Evolutionary conservation across 2,888 invertebrate genomes (phyloP), one percentile per base, ranked within the genome.

Genomic region (Eretmocerus hayati): DNA sequence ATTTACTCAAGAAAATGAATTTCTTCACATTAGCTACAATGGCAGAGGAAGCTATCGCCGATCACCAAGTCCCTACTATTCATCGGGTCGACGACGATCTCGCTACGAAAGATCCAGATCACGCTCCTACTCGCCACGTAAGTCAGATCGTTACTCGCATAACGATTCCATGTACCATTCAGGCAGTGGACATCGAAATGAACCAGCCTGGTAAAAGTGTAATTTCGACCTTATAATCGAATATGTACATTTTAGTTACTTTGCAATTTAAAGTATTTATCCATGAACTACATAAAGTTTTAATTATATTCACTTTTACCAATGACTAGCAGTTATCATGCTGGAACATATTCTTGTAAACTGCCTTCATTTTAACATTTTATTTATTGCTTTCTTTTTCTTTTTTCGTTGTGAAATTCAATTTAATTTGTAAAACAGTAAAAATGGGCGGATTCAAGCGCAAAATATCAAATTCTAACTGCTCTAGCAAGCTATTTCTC

Each of bases 91-190:
- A 50, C 72, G 75, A 57, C 75, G 81, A 55, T 75, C 82, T 54
- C 81, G 83, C 61, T 83, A 85, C 69, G 85, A 86, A 59, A 79
- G 86, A 50, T 86, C 87, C 57, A 81, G 87, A 62, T 87, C 83
- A 49, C 75, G 81, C 49, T 81, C 87, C 56, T 86, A 86, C 73
- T 84, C 86, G 62, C 87, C 87, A 71, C 85, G 86, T 87, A 81
- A 85, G 85, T 85, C 66, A 56, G 55, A 59, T 56, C 61, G 59
- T 58, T 56, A 57, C 46, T 55, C 53, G 50, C 50, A 56, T 56
- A 58, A 53, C 52, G 56, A 57, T 59, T 58, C 56, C 51, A 48
- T 46, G 49, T 54, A 56, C 54, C 56, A 63, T 60, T 58, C 62
- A 59, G 61, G 58, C 61, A 60, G 64, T 62, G 59, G 61, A 63